Percentiles rank a stretch among this genome's conserved stretches.
phyloP scores from a whole-genome alignment of 2,888 invertebrate genomes.

The Heliconius ismenius region DNA sequence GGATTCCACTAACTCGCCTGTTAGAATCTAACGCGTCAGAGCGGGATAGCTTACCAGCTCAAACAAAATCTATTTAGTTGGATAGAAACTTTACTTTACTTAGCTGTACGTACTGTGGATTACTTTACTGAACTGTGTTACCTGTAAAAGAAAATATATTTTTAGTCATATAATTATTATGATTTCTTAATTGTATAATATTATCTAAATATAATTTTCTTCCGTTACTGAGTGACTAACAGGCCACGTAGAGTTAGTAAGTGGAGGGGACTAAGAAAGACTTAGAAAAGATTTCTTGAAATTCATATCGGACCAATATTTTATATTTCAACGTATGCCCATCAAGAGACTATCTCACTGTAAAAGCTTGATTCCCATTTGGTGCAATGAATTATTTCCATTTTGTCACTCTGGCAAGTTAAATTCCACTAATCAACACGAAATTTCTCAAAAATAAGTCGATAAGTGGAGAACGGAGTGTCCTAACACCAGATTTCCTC shows the following conservation, averaged over 20 bases:
- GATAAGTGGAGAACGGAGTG: too few relatives aligned
- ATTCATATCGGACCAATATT: too few relatives aligned
- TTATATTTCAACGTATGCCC: too few relatives aligned
- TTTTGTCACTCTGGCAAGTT: not conserved
- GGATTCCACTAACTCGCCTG: conserved; percentile 50
- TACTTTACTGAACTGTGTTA: conserved; percentile 40
- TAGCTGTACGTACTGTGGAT: conserved; percentile 29
- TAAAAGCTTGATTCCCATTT: not conserved
- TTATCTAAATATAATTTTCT: not conserved
- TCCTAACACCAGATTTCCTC: not conserved
- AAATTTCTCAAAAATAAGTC: too few relatives aligned
- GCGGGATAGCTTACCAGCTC: conserved; percentile 46
- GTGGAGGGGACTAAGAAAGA: too few relatives aligned
- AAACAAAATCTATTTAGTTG: conserved; percentile 50
- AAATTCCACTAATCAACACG: too few relatives aligned
- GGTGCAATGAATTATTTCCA: not conserved
- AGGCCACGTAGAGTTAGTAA: too few relatives aligned
- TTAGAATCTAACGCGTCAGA: conserved; percentile 46
- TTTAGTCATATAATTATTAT: not conserved
- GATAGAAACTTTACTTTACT: conserved; percentile 43
- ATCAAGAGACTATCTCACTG: too few relatives aligned
- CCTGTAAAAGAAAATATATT: conserved; percentile 45
- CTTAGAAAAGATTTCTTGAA: too few relatives aligned
- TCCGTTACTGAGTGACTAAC: too few relatives aligned
- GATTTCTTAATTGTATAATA: not conserved